Evolutionary conservation across 2,888 invertebrate genomes (phyloP).

Genomic region (Girardia tigrina): DNA sequence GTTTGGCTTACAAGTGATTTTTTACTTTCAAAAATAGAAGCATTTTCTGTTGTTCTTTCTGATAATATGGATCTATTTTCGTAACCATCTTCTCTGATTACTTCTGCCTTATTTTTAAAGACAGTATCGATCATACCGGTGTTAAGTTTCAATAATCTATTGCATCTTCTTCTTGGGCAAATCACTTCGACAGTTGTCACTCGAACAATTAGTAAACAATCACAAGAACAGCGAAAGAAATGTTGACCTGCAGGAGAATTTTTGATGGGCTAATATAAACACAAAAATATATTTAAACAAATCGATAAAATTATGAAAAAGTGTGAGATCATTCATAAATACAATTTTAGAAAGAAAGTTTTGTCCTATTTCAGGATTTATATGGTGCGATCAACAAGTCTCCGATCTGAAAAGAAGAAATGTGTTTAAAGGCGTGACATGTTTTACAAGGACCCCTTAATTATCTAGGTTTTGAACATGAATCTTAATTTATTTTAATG

Average conservation of each 20-base stretch:
- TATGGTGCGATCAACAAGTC: too few species aligned
- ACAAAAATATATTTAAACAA: too few species aligned
- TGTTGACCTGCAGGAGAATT: conserved; percentile 11
- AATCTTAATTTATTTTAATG: too few species aligned
- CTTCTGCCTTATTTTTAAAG: neutral
- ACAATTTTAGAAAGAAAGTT: too few species aligned
- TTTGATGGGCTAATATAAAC: neutral
- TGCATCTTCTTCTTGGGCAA: neutral
- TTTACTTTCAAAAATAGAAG: neutral
- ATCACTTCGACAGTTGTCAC: neutral
- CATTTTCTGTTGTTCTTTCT: neutral
- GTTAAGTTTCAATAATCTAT: conserved; percentile 1
- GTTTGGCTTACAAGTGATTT: neutral
- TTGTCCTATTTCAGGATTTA: too few species aligned
- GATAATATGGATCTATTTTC: conserved; percentile 3
- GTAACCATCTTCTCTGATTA: neutral
- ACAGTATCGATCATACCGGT: neutral
- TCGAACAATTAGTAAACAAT: neutral
- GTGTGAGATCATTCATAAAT: too few species aligned
- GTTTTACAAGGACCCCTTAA: too few species aligned
- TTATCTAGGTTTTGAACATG: too few species aligned
- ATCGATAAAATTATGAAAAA: too few species aligned
- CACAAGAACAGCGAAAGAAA: neutral
- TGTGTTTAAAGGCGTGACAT: too few species aligned
- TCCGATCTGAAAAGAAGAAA: too few species aligned